Evolutionary conservation across 1,140 invertebrate genomes (phyloP).

Genomic region (Leguminivora glycinivorella): DNA sequence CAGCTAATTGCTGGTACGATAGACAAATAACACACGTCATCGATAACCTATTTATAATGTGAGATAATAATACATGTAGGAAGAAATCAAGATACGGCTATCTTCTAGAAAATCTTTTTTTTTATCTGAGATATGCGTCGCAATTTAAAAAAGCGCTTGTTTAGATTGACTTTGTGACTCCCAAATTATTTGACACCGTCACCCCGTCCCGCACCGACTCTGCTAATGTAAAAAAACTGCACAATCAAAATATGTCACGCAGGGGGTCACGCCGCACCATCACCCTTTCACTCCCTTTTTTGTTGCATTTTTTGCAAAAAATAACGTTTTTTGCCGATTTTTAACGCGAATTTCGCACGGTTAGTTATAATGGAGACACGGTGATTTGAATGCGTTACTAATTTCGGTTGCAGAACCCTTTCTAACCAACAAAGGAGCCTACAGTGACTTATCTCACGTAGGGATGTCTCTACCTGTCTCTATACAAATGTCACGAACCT

Average conservation of each 20-base stretch:
- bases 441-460: conserved; percentile 51
- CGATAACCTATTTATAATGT: too few relatives aligned
- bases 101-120: not conserved
- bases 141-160: not conserved
- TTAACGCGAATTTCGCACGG: conserved; percentile 73
- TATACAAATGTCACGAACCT: conserved; percentile 57
- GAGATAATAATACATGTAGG: too few relatives aligned
- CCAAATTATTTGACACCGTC: conserved; percentile 9
- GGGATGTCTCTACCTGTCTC: conserved; percentile 58
- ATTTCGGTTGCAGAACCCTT: conserved; percentile 68
- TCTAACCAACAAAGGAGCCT: conserved; percentile 46
- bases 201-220: conserved; percentile 19
- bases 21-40: too few relatives aligned
- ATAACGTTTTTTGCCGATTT: conserved; percentile 34
- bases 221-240: conserved; percentile 22
- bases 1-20: too few relatives aligned
- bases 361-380: conserved; percentile 59
- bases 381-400: conserved; percentile 68
- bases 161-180: conserved; percentile 10
- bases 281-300: conserved; percentile 56
- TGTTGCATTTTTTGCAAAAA: conserved; percentile 36
- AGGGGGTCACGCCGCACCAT: conserved; percentile 50
- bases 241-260: conserved; percentile 47
- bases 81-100: not conserved
- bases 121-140: not conserved